Percentiles rank a stretch among this genome's conserved stretches.
Conservation (phyloP, 2,888 invertebrate genomes). For the Chrysopilus asiliformis region DNA sequence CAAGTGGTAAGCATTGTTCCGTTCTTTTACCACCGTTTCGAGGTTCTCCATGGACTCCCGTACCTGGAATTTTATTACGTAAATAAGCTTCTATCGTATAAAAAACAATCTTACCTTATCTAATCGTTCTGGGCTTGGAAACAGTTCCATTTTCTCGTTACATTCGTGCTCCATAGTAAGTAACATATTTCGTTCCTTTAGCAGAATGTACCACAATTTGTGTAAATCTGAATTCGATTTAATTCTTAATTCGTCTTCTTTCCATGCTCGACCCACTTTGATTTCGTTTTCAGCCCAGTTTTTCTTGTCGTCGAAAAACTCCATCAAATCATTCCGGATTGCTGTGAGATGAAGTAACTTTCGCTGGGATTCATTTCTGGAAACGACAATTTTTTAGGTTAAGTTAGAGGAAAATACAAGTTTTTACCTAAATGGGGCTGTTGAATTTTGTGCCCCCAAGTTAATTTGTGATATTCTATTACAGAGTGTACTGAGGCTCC, state of each 20-base stretch:
- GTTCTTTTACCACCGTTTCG: constrained; percentile 78
- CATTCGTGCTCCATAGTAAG: constrained; percentile 86
- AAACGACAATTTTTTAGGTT: too few relatives aligned
- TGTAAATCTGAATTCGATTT: constrained; percentile 94
- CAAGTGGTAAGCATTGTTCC: constrained; percentile 78
- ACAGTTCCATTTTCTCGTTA: constrained; percentile 48
- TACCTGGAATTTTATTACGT: constrained; percentile 37
- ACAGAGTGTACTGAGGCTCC: too few relatives aligned
- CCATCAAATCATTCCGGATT: constrained; percentile 48
- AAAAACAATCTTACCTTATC: constrained; percentile 48
- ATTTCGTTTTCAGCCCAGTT: constrained; percentile 70
- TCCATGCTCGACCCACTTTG: constrained; percentile 78
- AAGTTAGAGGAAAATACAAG: too few relatives aligned
- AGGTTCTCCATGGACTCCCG: constrained; percentile 90
- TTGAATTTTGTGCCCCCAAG: too few relatives aligned
- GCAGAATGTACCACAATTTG: constrained; percentile 81
- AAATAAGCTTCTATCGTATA: background rate
- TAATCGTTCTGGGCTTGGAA: constrained; percentile 85
- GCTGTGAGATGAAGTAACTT: too few relatives aligned
- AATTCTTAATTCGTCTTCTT: constrained; percentile 74
- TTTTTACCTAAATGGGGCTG: too few relatives aligned
- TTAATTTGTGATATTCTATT: too few relatives aligned
- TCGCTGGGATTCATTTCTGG: too few relatives aligned
- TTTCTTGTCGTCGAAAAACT: constrained; percentile 77
- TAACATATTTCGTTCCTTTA: constrained; percentile 96